These are phyloP conservation scores for Iselma pallidipennis DNA, from an alignment of 2,888 invertebrate genomes.

Conservation along the genomic window DNA sequence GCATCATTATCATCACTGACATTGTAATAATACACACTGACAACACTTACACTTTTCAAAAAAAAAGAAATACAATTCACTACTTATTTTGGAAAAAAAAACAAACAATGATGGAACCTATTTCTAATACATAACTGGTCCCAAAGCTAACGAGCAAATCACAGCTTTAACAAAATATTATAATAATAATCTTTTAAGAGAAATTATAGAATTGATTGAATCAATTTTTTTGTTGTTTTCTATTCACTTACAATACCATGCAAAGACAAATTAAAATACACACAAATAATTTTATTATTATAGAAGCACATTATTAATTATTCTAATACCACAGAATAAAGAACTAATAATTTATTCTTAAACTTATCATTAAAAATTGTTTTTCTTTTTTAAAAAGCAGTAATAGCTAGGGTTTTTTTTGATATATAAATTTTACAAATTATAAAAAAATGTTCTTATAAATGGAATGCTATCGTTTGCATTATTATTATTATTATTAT, in stretches of 20 bases:
- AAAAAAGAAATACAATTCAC: too few species aligned
- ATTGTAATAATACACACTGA: too few species aligned
- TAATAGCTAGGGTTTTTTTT: too few species aligned
- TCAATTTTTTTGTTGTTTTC: neutral
- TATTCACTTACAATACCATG: neutral
- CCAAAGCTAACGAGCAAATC: neutral
- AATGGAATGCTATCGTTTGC: conserved; percentile 8
- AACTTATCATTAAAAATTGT: conserved; percentile 12
- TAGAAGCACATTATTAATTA: conserved; percentile 4
- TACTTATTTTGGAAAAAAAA: neutral
- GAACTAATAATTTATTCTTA: conserved; percentile 9
- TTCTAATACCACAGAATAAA: conserved; percentile 19
- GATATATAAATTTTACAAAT: conserved; percentile 6
- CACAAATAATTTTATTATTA: neutral
- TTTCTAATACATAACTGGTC: neutral
- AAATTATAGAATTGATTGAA: neutral
- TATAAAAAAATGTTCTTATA: too few species aligned
- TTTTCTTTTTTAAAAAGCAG: too few species aligned
- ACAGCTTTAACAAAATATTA: too few species aligned
- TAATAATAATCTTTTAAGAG: neutral
- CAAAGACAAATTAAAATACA: too few species aligned
- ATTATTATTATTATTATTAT: conserved; percentile 4
- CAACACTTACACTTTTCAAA: too few species aligned
- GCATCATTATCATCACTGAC: too few species aligned
- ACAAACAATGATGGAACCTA: too few species aligned